Evolutionary conservation across 92 coral and sea anemone species (phyloP).

Genomic region (Hydrozoanthus gracilis): DNA sequence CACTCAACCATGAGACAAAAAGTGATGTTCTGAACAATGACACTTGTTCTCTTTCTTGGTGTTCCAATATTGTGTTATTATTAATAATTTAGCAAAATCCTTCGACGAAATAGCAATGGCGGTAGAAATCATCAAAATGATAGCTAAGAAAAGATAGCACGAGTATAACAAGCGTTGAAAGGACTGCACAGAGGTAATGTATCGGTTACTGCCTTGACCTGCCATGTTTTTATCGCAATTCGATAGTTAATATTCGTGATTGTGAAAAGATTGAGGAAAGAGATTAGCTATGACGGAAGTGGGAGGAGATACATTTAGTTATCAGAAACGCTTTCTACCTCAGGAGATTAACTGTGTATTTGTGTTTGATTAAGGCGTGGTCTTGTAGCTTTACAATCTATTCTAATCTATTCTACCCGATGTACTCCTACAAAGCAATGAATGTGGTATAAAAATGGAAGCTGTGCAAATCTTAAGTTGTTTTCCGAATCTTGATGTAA

Average conservation of each 20-base stretch:
- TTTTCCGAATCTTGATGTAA: too few species aligned
- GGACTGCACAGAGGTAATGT: background rate
- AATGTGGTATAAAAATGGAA: too few species aligned
- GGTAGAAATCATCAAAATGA: background rate
- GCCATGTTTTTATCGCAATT: background rate
- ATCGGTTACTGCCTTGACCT: background rate
- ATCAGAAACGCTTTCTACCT: background rate
- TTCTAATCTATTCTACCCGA: too few species aligned
- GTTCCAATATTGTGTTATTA: background rate
- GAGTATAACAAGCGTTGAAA: background rate
- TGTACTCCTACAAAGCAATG: too few species aligned
- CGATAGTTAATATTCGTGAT: background rate
- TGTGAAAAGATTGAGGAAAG: background rate
- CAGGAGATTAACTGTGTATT: too few species aligned
- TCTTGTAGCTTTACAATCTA: too few species aligned
- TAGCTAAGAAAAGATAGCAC: background rate
- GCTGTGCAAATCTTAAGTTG: too few species aligned
- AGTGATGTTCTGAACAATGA: slow-evolving; percentile 13
- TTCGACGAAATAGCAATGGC: background rate
- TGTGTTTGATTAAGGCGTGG: too few species aligned
- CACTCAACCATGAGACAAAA: slow-evolving; percentile 27
- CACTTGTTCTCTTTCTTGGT: slow-evolving; percentile 16
- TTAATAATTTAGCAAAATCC: slow-evolving; percentile 28
- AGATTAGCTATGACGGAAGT: background rate
- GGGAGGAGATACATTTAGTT: background rate